Percentiles rank a stretch among this genome's conserved stretches.
phyloP scores from a whole-genome alignment of 2,888 invertebrate genomes.

The Halictus quadricinctus region DNA sequence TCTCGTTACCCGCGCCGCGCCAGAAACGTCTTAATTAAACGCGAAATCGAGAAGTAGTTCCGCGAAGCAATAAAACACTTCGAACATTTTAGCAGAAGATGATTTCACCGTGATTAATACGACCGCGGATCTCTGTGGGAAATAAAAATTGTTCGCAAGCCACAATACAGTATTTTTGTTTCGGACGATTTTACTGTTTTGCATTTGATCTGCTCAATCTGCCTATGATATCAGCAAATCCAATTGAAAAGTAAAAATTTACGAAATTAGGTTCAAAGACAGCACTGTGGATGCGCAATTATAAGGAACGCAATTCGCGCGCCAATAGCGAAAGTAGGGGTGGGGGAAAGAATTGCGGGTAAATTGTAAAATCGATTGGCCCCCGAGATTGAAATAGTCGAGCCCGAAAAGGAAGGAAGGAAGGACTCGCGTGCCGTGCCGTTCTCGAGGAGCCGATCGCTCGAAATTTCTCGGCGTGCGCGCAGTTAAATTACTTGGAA shows the following conservation, averaged over 20 bases:
- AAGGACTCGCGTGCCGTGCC: slow-evolving; percentile 17
- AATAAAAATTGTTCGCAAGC: too few relatives aligned
- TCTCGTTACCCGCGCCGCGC: background rate
- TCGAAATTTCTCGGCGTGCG: slow-evolving; percentile 29
- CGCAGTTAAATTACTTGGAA: slow-evolving; percentile 50
- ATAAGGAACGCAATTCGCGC: background rate
- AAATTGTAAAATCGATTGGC: slow-evolving; percentile 38
- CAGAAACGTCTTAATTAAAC: slow-evolving; percentile 12
- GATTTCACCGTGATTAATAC: background rate
- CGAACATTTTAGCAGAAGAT: background rate
- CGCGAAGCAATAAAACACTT: background rate
- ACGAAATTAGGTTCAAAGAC: too few relatives aligned
- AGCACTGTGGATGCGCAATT: background rate
- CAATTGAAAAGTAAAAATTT: background rate
- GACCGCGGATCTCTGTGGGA: too few relatives aligned
- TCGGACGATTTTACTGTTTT: too few relatives aligned
- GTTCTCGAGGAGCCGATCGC: slow-evolving; percentile 3
- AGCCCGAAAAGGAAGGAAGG: background rate
- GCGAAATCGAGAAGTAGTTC: background rate
- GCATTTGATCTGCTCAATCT: too few relatives aligned
- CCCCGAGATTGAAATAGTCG: slow-evolving; percentile 17
- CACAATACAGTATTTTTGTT: too few relatives aligned
- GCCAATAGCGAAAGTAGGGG: background rate
- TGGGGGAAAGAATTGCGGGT: background rate
- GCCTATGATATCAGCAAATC: too few relatives aligned